Conservation (phyloP, 1,140 invertebrate genomes). For the Gonatopus flavifemur region DNA sequence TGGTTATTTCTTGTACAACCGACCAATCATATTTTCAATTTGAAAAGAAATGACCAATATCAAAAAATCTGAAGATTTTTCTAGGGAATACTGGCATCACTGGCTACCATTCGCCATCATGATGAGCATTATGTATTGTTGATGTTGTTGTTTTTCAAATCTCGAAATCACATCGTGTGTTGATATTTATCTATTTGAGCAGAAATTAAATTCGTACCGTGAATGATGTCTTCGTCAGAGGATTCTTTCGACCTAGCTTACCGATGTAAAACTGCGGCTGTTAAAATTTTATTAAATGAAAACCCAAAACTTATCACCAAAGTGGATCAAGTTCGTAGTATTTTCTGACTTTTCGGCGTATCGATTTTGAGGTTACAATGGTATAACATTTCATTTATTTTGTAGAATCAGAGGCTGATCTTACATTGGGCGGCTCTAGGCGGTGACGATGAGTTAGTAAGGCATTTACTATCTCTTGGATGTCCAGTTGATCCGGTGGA, state of each 20-base stretch:
- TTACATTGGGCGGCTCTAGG: slow-evolving; percentile 74
- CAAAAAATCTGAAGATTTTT: too few species aligned
- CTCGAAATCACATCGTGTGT: too few species aligned
- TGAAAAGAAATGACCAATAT: too few species aligned
- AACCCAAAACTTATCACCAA: slow-evolving; percentile 34
- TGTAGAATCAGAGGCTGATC: slow-evolving; percentile 61
- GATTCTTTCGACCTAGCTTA: slow-evolving; percentile 54
- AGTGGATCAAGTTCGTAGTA: slow-evolving; percentile 38
- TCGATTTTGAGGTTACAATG: slow-evolving; percentile 16
- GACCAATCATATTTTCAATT: too few species aligned
- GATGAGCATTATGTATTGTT: too few species aligned
- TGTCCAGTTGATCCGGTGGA: slow-evolving; percentile 65
- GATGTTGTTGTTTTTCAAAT: too few species aligned
- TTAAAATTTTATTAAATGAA: slow-evolving; percentile 38
- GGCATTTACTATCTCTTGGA: slow-evolving; percentile 64
- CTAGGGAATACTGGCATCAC: too few species aligned
- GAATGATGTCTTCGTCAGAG: too few species aligned
- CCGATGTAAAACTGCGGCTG: slow-evolving; percentile 36
- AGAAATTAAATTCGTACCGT: too few species aligned
- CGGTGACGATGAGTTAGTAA: slow-evolving; percentile 66
- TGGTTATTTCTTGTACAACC: too few species aligned
- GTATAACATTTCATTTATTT: slow-evolving; percentile 7
- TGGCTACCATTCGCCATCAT: too few species aligned
- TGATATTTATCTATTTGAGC: too few species aligned
- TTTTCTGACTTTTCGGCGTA: neutral